Conservation (phyloP, 1,140 invertebrate genomes). For the Chironomus tepperi region DNA sequence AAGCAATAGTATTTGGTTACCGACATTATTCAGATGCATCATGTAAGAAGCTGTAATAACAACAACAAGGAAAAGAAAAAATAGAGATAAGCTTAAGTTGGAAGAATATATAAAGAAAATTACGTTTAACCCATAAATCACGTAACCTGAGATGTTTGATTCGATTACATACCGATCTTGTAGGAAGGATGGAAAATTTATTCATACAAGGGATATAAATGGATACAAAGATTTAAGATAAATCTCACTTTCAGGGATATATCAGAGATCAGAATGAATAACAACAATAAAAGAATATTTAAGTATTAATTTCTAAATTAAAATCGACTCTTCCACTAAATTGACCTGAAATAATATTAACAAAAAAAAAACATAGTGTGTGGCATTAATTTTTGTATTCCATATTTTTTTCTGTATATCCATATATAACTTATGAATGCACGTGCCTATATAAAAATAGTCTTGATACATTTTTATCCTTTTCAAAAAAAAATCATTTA, state of each 20-base stretch:
- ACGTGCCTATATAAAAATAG: not conserved
- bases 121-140: slow-evolving; percentile 9
- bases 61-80: not conserved
- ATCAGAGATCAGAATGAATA: not conserved
- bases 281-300: not conserved
- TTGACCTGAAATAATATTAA: not conserved
- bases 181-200: not conserved
- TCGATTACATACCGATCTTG: not conserved
- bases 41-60: not conserved
- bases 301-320: slow-evolving; percentile 9
- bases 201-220: not conserved
- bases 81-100: not conserved
- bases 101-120: not conserved
- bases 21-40: not conserved
- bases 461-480: not conserved
- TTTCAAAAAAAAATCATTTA: no score
- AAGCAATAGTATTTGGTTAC: slow-evolving; percentile 11
- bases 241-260: not conserved
- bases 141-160: slow-evolving; percentile 5
- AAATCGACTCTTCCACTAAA: not conserved
- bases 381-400: not conserved
- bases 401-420: not conserved
- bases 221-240: not conserved
- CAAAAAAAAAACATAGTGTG: not conserved
- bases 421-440: not conserved